Conservation (phyloP, 2,113 vertebrate genomes). For the Eurystomus gularis region DNA sequence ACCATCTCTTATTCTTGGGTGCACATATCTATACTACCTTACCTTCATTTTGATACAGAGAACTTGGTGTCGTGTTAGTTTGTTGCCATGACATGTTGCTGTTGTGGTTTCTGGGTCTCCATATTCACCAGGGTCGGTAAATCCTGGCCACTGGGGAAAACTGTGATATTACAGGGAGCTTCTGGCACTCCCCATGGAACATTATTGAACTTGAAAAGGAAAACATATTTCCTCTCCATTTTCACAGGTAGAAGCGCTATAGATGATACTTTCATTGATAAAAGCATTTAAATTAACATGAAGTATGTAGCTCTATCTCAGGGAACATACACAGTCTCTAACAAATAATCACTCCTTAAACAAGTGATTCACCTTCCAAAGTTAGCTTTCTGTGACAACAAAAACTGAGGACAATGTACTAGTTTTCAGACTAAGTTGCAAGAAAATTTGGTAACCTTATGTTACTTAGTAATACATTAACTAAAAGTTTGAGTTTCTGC, state of each 20-base stretch:
- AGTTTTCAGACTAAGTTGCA: neutral
- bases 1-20: neutral
- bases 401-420: neutral
- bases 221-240: neutral
- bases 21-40: fast-evolving
- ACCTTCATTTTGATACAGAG: neutral
- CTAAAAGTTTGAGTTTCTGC: neutral
- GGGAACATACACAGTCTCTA: neutral
- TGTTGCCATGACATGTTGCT: neutral
- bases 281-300: neutral
- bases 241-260: neutral
- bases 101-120: neutral
- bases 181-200: neutral
- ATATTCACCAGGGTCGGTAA: neutral
- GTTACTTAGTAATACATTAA: neutral
- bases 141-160: neutral
- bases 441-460: neutral
- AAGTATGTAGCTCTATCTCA: neutral
- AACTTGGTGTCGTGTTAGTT: neutral
- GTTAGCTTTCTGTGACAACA: neutral
- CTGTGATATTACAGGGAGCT: neutral
- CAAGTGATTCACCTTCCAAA: neutral
- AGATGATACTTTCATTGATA: neutral
- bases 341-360: neutral
- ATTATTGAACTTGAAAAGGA: neutral